These are phyloP conservation scores for Agriotes lineatus DNA, from an alignment of 2,888 invertebrate species.

Conservation along the genomic window DNA sequence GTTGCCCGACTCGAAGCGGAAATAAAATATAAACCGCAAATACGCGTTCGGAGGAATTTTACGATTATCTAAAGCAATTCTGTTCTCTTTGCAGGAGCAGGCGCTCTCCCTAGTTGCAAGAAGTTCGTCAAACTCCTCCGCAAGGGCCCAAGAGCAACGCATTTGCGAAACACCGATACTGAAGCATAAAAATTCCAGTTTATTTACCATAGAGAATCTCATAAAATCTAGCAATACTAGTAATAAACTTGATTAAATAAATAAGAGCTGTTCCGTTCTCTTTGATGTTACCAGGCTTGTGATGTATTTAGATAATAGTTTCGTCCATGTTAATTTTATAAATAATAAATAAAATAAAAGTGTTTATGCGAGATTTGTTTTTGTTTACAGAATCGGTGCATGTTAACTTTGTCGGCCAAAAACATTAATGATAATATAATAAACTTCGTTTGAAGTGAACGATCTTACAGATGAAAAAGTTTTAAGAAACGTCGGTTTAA, in stretches of 20 bases:
- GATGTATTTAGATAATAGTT: conserved; percentile 56
- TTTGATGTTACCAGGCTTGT: conserved; percentile 59
- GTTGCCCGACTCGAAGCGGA: too few relatives aligned
- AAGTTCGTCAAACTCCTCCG: conserved; percentile 39
- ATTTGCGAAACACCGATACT: conserved; percentile 39
- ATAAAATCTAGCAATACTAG: conserved; percentile 61
- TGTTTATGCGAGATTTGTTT: conserved; percentile 40
- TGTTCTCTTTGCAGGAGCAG: conserved; percentile 58
- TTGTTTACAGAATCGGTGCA: conserved; percentile 7
- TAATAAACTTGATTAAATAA: conserved; percentile 60
- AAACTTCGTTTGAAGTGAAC: neutral
- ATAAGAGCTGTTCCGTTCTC: conserved; percentile 54
- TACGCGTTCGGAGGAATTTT: too few relatives aligned
- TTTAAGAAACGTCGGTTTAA: too few relatives aligned
- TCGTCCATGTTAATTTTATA: conserved; percentile 39
- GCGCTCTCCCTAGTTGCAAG: conserved; percentile 57
- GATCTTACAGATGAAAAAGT: neutral
- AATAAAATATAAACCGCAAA: neutral
- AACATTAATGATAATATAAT: neutral
- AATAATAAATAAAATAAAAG: conserved; percentile 47
- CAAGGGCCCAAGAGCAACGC: conserved; percentile 24
- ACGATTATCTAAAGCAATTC: neutral
- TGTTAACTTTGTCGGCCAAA: neutral
- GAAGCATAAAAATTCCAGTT: conserved; percentile 62
- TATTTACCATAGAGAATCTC: conserved; percentile 66